These are phyloP conservation scores for Drosophila neotestacea DNA, from an alignment of 2,888 invertebrate species.

Conservation along the genomic window DNA sequence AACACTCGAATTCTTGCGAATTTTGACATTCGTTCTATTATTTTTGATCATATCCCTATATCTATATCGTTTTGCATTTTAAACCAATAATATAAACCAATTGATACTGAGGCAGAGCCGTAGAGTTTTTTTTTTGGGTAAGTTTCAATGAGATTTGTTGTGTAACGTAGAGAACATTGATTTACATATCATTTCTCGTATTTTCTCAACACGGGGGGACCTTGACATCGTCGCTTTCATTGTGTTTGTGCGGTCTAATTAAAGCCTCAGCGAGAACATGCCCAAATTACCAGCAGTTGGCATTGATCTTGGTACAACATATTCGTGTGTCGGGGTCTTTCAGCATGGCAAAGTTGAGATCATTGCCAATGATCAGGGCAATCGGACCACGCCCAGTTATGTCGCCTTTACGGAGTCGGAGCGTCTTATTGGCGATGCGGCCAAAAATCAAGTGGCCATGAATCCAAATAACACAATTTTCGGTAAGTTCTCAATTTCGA, in stretches of 20 bases:
- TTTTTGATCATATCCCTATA: constrained; percentile 84
- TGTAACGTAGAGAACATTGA: constrained; percentile 22
- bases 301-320: constrained; percentile 95
- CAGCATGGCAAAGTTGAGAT: constrained; percentile 95
- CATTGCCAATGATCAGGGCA: constrained; percentile 93
- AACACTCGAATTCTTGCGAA: constrained; percentile 84
- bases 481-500: constrained; percentile 90
- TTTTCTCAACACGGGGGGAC: constrained; percentile 3
- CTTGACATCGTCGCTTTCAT: constrained; percentile 16
- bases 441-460: constrained; percentile 95
- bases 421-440: constrained; percentile 93
- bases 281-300: constrained; percentile 84
- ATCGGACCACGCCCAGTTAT: constrained; percentile 91
- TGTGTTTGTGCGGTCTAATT: constrained; percentile 65
- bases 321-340: constrained; percentile 97
- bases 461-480: constrained; percentile 96
- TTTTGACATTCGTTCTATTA: constrained; percentile 83
- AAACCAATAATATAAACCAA: constrained; percentile 15
- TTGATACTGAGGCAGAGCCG: neutral
- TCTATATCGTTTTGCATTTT: constrained; percentile 84
- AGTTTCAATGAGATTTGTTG: constrained; percentile 9
- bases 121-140: constrained; percentile 13
- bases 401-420: constrained; percentile 95
- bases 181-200: constrained; percentile 14
- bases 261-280: constrained; percentile 83